Evolutionary conservation across 2,113 vertebrate species (phyloP).

Genomic region (Tachuris rubrigastra): DNA sequence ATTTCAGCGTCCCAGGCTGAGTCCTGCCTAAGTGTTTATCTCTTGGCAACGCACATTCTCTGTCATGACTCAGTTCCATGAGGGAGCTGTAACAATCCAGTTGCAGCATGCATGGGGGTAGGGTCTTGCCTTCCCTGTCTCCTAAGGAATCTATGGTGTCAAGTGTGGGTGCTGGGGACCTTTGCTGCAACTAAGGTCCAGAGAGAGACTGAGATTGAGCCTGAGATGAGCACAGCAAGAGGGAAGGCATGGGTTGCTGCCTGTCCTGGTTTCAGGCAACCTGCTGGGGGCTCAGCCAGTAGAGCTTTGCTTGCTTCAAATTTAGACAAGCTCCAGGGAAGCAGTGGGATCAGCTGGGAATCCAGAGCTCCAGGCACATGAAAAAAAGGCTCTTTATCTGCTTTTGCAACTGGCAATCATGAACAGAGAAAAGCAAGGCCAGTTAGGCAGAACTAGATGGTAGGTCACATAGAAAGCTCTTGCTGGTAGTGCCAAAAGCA

Average conservation of each 20-base stretch:
- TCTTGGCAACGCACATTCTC: background rate
- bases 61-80: background rate
- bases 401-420: background rate
- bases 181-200: background rate
- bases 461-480: background rate
- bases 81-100: background rate
- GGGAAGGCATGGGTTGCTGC: fast-evolving
- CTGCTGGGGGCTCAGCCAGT: background rate
- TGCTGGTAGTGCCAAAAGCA: background rate
- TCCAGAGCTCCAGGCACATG: background rate
- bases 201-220: background rate
- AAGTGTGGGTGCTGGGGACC: background rate
- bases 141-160: background rate
- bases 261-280: background rate
- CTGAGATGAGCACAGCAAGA: background rate
- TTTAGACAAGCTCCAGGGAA: background rate
- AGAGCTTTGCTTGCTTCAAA: background rate
- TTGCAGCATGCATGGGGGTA: background rate
- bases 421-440: background rate
- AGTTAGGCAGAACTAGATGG: background rate
- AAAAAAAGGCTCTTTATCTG: background rate
- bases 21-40: background rate
- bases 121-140: background rate
- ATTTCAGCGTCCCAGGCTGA: background rate
- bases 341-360: background rate